phyloP scores from a whole-genome alignment of 2,797 vertebrate genomes.

The Hyperoplus lanceolatus region DNA sequence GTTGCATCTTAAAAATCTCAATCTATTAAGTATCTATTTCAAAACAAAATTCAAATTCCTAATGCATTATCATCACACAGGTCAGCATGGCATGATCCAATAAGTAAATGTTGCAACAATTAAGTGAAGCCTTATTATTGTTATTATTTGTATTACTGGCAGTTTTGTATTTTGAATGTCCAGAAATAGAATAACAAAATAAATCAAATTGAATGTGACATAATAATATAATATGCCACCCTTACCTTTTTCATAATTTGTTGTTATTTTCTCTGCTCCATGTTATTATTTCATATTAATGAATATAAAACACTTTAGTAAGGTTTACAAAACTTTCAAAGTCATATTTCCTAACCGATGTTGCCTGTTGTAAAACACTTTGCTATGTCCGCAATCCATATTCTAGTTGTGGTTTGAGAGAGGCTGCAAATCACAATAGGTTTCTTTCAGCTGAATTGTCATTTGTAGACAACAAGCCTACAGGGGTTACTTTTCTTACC shows the following conservation, averaged over 20 bases:
- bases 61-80: no score
- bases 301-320: not conserved
- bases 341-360: not conserved
- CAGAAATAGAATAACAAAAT: no score
- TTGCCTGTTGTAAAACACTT: not conserved
- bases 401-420: slow-evolving; percentile 31
- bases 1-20: no score
- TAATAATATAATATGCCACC: no score
- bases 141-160: no score
- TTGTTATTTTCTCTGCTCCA: not conserved
- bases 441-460: slow-evolving; percentile 40
- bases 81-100: no score
- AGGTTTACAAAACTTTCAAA: not conserved
- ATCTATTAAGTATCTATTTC: no score
- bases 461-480: slow-evolving; percentile 9
- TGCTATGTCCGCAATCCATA: not conserved
- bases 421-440: slow-evolving; percentile 25
- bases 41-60: no score
- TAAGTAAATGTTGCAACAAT: no score
- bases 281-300: not conserved
- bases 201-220: no score
- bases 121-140: no score
- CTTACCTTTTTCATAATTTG: not conserved
- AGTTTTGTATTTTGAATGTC: no score
- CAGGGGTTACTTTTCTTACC: slow-evolving; percentile 37